Base-by-base conservation (phyloP, 1,140 invertebrate genomes). In the Nasonia vitripennis region DNA sequence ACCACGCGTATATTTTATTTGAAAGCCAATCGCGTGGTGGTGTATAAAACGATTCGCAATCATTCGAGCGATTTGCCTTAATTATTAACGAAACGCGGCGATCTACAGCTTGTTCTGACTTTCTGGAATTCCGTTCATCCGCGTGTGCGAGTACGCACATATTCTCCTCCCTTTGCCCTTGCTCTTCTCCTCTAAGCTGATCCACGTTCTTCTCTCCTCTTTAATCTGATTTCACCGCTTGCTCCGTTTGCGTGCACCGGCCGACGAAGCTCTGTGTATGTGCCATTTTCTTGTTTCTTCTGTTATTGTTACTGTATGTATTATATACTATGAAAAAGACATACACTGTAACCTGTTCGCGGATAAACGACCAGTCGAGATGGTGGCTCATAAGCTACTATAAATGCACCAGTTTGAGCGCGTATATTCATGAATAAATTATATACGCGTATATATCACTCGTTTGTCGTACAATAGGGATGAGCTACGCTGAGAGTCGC, bases 231-330 rank as follows among this genome's bases (percentile, higher is more conserved):
- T 85, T 78, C 11, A 31, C 23, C 37, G 12, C 75, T 70, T 34
- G 7, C 51, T 78, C 27, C 20, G 27, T 27, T 67, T n/a, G 34
- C 74, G 67, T 68, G 27, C 51, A 78, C 37, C 37, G 70, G 55
- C 6, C 10, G 70, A 31, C 27, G 9, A 31, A 31, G n/a, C 68
- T 71, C 17, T 23, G 27, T 71, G 68, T 78, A 82, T n/a, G 55
- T 85, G 55, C 67, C 67, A 70, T 85, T 74, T 85, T 80, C 70
- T 80, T 85, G 68, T 85, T 85, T 23, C 74, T 78, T 67, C 6
- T 79, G 14, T 79, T 79, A 79, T 62, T 79, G 14, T 20, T 34
- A 62, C 55, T 62, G 55, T 68, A 4, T 75, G 20, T 23, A 4
- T 62, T 45, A 45, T 51, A 70, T 78, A 71, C 62, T 27, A 27